phyloP scores from a whole-genome alignment of 2,797 vertebrate species.

The Helostoma temminkii region DNA sequence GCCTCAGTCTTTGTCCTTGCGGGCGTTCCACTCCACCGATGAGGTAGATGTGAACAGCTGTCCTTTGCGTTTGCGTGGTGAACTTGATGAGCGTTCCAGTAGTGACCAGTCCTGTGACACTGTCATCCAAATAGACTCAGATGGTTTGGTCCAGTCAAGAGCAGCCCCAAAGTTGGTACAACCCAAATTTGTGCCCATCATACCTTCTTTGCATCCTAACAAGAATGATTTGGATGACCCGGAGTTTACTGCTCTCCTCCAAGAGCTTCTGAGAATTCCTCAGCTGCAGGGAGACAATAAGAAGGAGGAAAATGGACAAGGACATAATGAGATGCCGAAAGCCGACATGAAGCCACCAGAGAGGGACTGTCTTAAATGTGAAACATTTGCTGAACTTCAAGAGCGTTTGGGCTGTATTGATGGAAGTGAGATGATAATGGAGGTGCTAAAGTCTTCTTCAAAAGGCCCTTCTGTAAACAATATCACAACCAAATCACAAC shows the following conservation, averaged over 20 bases:
- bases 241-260: conserved; percentile 77
- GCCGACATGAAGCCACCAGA: conserved; percentile 76
- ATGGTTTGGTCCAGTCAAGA: conserved; percentile 89
- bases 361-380: conserved; percentile 95
- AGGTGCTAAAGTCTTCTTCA: conserved; percentile 84
- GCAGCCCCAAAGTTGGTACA: conserved; percentile 87
- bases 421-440: conserved; percentile 87
- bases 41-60: conserved; percentile 88
- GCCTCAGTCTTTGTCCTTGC: conserved; percentile 87
- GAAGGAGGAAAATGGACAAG: conserved; percentile 55
- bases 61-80: conserved; percentile 88
- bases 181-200: conserved; percentile 95
- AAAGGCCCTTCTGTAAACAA: conserved; percentile 82
- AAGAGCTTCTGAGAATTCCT: conserved; percentile 80
- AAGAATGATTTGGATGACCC: conserved; percentile 82
- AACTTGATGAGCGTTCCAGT: conserved; percentile 92
- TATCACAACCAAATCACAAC: conserved; percentile 65
- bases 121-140: conserved; percentile 93
- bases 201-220: conserved; percentile 92
- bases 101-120: conserved; percentile 98
- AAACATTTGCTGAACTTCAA: conserved; percentile 98
- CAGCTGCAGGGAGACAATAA: conserved; percentile 69
- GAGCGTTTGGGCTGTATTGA: conserved; percentile 96
- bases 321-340: conserved; percentile 48
- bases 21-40: conserved; percentile 92